phyloP scores from a whole-genome alignment of 2,888 invertebrate genomes.

The Creontiades dilutus region DNA sequence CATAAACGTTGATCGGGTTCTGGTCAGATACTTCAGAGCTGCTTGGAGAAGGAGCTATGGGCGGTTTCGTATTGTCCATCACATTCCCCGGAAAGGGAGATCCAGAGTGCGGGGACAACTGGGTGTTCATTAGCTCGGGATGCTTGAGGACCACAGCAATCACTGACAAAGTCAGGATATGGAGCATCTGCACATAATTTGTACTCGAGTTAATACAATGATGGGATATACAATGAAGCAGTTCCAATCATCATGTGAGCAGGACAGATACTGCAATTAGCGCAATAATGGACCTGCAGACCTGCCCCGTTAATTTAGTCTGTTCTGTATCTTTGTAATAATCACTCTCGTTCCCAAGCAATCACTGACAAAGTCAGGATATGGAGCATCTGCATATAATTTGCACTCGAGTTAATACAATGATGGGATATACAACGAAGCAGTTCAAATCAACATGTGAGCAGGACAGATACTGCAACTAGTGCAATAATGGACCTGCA shows the following conservation, averaged over 20 bases:
- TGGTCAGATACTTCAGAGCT: slow-evolving; percentile 25
- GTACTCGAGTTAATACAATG: too few relatives aligned
- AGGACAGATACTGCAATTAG: too few relatives aligned
- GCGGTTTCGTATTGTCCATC: slow-evolving; percentile 21
- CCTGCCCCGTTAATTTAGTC: too few relatives aligned
- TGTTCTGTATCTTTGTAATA: too few relatives aligned
- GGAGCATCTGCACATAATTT: slow-evolving; percentile 82
- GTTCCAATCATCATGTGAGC: background rate
- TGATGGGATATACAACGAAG: background rate
- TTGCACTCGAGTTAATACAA: background rate
- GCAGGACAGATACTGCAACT: too few relatives aligned
- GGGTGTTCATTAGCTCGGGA: slow-evolving; percentile 83
- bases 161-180: slow-evolving; percentile 86
- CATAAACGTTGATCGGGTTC: background rate
- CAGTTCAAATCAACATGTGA: background rate
- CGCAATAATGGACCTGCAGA: too few relatives aligned
- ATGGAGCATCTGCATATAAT: slow-evolving; percentile 84
- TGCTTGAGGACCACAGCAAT: slow-evolving; percentile 87
- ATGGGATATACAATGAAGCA: background rate
- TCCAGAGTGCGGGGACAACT: slow-evolving; percentile 77
- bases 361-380: slow-evolving; percentile 87
- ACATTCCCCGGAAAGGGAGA: background rate
- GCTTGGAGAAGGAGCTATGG: slow-evolving; percentile 86
- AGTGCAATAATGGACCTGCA: too few relatives aligned
- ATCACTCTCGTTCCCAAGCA: too few relatives aligned